Conservation (phyloP, 1,140 invertebrate genomes). For the Pseudomyrmex dendroicus region DNA sequence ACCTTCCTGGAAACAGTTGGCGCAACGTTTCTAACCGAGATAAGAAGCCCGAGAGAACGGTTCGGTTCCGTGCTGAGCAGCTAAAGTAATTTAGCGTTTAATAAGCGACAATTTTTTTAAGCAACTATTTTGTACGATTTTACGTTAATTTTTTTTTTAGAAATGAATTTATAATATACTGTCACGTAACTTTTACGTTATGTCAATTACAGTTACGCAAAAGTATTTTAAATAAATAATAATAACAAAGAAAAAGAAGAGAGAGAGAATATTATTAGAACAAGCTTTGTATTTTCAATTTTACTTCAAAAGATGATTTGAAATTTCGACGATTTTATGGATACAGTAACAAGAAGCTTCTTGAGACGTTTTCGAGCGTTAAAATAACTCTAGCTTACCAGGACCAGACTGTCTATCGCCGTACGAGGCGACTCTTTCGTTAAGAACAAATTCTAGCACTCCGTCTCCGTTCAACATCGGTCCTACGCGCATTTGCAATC, state of each 20-base stretch:
- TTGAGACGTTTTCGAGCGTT: too few relatives aligned
- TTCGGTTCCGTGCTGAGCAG: conserved; percentile 60
- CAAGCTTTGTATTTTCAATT: neutral
- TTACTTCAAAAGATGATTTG: neutral
- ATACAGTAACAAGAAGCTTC: neutral
- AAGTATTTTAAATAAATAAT: neutral
- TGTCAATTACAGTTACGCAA: neutral
- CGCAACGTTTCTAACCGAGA: conserved; percentile 28
- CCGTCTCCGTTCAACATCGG: conserved; percentile 87
- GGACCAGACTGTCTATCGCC: conserved; percentile 79
- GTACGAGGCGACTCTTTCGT: conserved; percentile 83
- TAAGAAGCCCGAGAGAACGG: conserved; percentile 58
- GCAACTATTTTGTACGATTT: neutral
- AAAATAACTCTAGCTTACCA: conserved; percentile 70
- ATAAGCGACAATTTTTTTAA: conserved; percentile 28
- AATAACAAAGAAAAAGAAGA: too few relatives aligned
- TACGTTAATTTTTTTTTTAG: neutral
- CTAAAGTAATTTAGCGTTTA: conserved; percentile 2
- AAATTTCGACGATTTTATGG: neutral
- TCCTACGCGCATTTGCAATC: conserved; percentile 89
- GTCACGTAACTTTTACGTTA: neutral
- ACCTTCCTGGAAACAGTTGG: conserved; percentile 58
- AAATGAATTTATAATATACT: neutral
- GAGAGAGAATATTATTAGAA: neutral
- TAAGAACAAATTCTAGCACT: conserved; percentile 90